Percentiles rank a stretch among this genome's conserved stretches.
Conservation (phyloP, 2,797 vertebrate species). For the Rhincodon typus region DNA sequence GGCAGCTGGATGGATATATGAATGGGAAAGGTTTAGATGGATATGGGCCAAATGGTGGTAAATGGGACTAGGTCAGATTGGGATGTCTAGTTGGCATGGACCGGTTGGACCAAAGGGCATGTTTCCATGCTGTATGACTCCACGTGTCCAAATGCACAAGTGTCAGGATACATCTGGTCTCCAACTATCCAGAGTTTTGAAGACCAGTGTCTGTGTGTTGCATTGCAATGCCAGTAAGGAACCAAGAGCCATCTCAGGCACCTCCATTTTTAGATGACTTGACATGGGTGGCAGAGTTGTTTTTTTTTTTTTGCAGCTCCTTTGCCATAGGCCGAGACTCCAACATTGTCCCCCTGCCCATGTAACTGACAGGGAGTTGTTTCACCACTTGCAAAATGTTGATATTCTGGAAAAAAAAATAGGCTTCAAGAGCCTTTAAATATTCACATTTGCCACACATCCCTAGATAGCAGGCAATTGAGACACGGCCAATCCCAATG, state of each 20-base stretch:
- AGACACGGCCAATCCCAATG: no score
- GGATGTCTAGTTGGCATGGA: no score
- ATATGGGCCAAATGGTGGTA: no score
- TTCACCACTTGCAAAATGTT: background rate
- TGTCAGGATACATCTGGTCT: no score
- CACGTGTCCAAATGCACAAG: no score
- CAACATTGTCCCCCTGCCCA: background rate
- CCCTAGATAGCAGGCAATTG: background rate
- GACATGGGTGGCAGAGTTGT: background rate
- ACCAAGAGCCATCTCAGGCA: background rate
- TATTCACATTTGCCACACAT: background rate
- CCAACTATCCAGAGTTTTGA: background rate
- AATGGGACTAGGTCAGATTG: no score
- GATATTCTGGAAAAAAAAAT: background rate
- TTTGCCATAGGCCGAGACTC: background rate
- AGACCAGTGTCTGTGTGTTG: background rate
- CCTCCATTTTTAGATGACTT: background rate
- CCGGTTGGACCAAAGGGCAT: no score
- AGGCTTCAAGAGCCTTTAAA: background rate
- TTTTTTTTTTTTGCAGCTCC: background rate
- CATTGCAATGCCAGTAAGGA: background rate
- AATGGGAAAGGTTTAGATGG: no score
- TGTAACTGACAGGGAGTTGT: background rate
- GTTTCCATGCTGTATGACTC: no score
- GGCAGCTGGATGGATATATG: no score